Percentiles rank a stretch among this genome's conserved stretches.
Conservation (phyloP, 1,140 invertebrate species). For the Lamellibrachia luymesi region DNA sequence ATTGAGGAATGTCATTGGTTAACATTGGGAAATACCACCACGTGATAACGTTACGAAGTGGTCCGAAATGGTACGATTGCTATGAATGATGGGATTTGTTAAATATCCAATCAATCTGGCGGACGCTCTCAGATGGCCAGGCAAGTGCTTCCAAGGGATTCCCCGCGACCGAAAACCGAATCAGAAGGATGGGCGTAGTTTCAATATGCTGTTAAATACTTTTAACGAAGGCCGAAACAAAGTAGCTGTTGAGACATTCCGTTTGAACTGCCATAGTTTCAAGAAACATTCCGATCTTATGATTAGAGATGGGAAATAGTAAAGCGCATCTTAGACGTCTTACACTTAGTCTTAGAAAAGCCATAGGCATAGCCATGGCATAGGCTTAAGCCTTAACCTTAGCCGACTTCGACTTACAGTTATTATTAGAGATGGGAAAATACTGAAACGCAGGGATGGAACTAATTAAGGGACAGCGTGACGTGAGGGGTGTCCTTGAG, state of each 20-base stretch:
- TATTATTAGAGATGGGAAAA: no score
- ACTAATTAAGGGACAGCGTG: no score
- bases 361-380: no score
- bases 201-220: background rate
- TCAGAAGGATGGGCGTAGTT: background rate
- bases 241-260: background rate
- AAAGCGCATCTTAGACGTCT: no score
- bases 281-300: background rate
- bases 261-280: background rate
- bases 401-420: no score
- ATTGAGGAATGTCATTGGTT: slow-evolving; percentile 32
- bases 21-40: slow-evolving; percentile 25
- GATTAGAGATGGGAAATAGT: no score
- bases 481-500: no score
- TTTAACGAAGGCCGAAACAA: background rate
- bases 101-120: slow-evolving; percentile 23
- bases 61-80: slow-evolving; percentile 30
- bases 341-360: no score
- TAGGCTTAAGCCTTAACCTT: no score
- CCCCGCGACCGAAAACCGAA: background rate
- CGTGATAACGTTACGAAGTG: slow-evolving; percentile 21
- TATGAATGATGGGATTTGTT: slow-evolving; percentile 31
- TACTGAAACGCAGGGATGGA: no score
- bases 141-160: background rate
- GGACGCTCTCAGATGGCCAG: background rate